Evolutionary conservation across 2,888 invertebrate genomes (phyloP).

Genomic region (Lysandra coridon): DNA sequence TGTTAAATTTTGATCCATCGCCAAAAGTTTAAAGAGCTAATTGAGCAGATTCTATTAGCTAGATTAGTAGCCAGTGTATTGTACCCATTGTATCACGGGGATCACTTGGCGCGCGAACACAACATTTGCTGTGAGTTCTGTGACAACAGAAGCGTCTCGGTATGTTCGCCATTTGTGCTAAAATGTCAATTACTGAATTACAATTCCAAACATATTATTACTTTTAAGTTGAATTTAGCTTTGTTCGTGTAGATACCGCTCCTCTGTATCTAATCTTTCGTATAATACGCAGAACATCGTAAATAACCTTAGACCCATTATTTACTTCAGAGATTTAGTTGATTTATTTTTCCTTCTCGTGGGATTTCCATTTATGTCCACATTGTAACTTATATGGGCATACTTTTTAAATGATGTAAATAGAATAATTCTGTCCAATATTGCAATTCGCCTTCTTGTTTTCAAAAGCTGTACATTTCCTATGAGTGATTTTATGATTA

Average conservation of each 20-base stretch:
- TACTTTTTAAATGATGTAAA: not conserved
- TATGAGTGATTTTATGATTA: not conserved
- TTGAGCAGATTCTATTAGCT: conserved; percentile 11
- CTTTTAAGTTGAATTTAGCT: not conserved
- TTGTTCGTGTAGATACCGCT: not conserved
- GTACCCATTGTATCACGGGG: conserved; percentile 8
- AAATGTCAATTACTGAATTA: conserved; percentile 9
- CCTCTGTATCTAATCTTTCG: not conserved
- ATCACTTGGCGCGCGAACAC: conserved; percentile 22
- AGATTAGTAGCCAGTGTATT: conserved; percentile 5
- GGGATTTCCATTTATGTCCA: not conserved
- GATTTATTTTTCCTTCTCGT: not conserved
- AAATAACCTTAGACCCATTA: not conserved
- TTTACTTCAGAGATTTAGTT: not conserved
- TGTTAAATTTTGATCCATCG: conserved; percentile 28
- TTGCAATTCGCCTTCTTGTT: not conserved
- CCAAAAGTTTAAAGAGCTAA: conserved; percentile 28
- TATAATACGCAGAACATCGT: not conserved
- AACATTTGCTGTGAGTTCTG: conserved; percentile 2
- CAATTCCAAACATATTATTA: not conserved
- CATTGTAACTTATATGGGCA: not conserved
- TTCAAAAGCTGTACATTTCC: not conserved
- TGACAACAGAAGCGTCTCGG: conserved; percentile 7
- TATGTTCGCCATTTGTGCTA: conserved; percentile 14
- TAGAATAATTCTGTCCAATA: not conserved